Base-by-base conservation (phyloP, 2,888 invertebrate genomes). In the Eumerus sabulonum region DNA sequence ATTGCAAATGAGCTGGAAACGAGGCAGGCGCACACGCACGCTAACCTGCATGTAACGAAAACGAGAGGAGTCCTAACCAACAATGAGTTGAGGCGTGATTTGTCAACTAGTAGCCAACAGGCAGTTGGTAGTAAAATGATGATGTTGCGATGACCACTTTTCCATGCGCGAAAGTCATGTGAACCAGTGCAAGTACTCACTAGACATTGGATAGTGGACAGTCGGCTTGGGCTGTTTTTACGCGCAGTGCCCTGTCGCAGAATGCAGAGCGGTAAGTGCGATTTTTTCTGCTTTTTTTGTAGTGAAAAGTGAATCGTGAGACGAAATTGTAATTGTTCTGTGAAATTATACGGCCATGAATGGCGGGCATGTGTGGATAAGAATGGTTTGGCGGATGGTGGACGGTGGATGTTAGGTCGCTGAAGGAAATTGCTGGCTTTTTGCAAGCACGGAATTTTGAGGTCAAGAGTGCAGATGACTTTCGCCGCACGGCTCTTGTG, bases 291-390 rank as follows among this genome's bases (percentile, higher is more conserved):
- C n/a, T n/a, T 27, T 27, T 27, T 27, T 27, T 27, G 2, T 27
- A 4, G 27, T 27, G 7, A 72, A 72, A 77, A 68, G 77, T 77
- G 63, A 77, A 63, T 72, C 77, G 77, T 77, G 77, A 77, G 72
- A 77, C 67, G 77, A 36, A 77, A 59, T 48, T 13, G 16, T 67
- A 77, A 77, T 77, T 67, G 27, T 27, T 2, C 3, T 27, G 27
- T 27, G 27, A 27, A 27, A 27, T 27, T 27, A 27, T 4, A 27
- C 7, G 27, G 27, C 27, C 27, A 27, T 27, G 3, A 2, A 7
- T 7, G n/a, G 7, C 27, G 27, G 27, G 2, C 27, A 27, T 27
- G 27, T 27, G 27, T 27, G 27, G 27, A 27, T 27, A 7, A 72
- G 67, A 53, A 68, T 57, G 12, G 40, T 36, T 57, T n/a, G 19